Base-by-base conservation (phyloP, 2,113 vertebrate species). In the Nyctibius bracteatus region DNA sequence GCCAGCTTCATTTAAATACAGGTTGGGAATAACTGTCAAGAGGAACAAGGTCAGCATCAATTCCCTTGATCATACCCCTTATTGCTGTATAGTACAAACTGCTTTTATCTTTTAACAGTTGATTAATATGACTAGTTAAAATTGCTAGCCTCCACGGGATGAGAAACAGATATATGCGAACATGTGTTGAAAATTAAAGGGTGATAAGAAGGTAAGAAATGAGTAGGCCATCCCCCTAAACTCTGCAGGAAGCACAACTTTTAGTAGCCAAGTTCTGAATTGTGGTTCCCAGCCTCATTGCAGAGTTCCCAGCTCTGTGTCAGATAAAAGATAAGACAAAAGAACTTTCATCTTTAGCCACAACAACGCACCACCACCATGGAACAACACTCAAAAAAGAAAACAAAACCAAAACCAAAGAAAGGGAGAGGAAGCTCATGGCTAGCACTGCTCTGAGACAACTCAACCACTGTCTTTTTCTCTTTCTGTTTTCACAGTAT, bases 1-100 rank as follows among this genome's bases (percentile, higher is more conserved):
- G 73, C 0, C 5, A 94, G 87, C 73, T 94, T 97, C 80, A 94
- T 97, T 96, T 95, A 87, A 96, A 95, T 95, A 84, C 77, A 75
- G 89, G 68, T 81, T 94, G 87, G 84, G 87, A 91, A 91, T 66
- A 87, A 94, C 65, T 94, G 93, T 91, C 94, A 96, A 25, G 94
- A 96, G 93, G 89, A 96, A 46, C 83, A 92, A 97, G 96, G 95
- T 92, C 96, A 95, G 77, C 54, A 30, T 28, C n/a, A 87, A 91
- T 79, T 94, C 93, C 83, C 95, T 86, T 49, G 89, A 81, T 85
- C 82, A 35, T 12, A 82, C 14, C 68, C 71, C 79, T 85, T 5
- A 77, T 12, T 63, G 80, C 72, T 86, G 72, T n/a, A 35, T 71
- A 94, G 86, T 57, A 86, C 83, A 86, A 59, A 81, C 72, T 79